Evolutionary conservation across 1,140 invertebrate genomes (phyloP).

Genomic region (Aphidius gifuensis): DNA sequence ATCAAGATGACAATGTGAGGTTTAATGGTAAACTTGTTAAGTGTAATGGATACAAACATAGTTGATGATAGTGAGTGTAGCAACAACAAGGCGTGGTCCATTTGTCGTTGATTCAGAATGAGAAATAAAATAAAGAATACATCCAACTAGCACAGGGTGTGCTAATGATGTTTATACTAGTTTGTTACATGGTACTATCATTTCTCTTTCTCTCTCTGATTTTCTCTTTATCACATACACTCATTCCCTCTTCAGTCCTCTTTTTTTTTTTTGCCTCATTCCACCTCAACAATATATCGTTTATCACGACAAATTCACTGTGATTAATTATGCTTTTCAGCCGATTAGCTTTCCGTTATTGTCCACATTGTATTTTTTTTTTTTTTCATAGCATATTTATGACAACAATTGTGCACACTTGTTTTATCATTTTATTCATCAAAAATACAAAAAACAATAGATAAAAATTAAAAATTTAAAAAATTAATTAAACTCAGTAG

Average conservation of each 20-base stretch:
- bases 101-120: slow-evolving; percentile 26
- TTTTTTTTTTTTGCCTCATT: slow-evolving; percentile 12
- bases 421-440: no score
- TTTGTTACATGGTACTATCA: no score
- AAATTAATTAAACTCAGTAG: no score
- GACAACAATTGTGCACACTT: no score
- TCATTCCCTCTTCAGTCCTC: slow-evolving; percentile 13
- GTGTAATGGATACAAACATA: no score
- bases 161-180: slow-evolving; percentile 36
- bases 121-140: no score
- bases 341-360: slow-evolving; percentile 38
- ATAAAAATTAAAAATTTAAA: no score
- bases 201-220: no score
- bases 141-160: slow-evolving; percentile 6
- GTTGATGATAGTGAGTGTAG: background rate
- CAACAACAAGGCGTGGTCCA: slow-evolving; percentile 24
- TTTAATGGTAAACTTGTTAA: no score
- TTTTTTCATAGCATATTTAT: no score
- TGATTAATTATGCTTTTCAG: slow-evolving; percentile 48
- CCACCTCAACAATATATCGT: slow-evolving; percentile 32
- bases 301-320: slow-evolving; percentile 44
- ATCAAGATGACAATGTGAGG: no score
- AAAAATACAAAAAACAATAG: no score
- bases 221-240: background rate
- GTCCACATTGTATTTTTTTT: background rate